Conservation (phyloP, 2,113 vertebrate genomes). For the Coptodon bakossiorum region DNA sequence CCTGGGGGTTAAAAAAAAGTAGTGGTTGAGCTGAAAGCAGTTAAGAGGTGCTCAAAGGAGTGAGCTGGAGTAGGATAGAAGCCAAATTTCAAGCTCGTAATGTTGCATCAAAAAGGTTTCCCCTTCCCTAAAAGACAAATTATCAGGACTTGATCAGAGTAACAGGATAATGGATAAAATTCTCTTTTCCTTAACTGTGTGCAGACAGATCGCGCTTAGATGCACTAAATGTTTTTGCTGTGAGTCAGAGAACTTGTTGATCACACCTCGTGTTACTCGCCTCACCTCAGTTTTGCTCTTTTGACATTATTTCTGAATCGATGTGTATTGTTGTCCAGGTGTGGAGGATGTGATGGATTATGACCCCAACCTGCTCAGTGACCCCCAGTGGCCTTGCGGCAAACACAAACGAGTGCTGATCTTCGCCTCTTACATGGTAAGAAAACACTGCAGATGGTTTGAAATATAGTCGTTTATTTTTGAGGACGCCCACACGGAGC, state of each 20-base stretch:
- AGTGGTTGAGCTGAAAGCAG: background rate
- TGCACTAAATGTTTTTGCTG: background rate
- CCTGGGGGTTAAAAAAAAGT: fast-evolving
- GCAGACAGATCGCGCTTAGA: background rate
- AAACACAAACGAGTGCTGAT: slow-evolving; percentile 97
- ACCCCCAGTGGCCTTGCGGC: slow-evolving; percentile 97
- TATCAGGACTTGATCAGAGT: background rate
- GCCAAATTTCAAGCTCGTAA: background rate
- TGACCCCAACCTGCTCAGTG: slow-evolving; percentile 89
- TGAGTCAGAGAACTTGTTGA: background rate
- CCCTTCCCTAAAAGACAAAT: background rate
- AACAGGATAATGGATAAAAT: background rate
- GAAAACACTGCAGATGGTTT: background rate
- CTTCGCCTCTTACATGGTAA: slow-evolving; percentile 97
- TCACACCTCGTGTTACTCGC: fast-evolving
- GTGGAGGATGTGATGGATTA: slow-evolving; percentile 82
- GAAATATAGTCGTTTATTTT: background rate
- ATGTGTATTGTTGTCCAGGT: slow-evolving; percentile 59
- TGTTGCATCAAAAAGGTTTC: background rate
- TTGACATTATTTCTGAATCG: fast-evolving
- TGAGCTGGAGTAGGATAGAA: background rate
- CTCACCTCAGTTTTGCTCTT: background rate
- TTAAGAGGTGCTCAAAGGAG: background rate
- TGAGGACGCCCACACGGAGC: background rate
- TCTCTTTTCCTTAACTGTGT: background rate